Percentiles rank a stretch among this genome's conserved stretches.
These are phyloP conservation scores for Pimephales promelas DNA, from an alignment of 2,113 vertebrate species.

Conservation along the genomic window DNA sequence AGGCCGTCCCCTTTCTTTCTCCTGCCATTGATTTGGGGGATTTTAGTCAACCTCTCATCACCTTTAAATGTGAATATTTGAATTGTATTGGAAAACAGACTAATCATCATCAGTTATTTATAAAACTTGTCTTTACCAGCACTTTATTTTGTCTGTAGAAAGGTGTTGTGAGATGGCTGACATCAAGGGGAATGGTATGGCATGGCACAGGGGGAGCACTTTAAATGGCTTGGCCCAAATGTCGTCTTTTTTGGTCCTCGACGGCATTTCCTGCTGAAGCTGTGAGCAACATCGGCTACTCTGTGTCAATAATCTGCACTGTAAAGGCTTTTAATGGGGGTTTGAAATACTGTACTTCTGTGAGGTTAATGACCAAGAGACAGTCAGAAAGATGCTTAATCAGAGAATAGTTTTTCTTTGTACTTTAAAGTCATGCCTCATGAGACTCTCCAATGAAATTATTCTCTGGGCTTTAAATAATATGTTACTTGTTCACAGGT, in stretches of 20 bases:
- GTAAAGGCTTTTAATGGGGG: conserved; percentile 34
- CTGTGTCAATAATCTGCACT: conserved; percentile 42
- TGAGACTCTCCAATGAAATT: conserved; percentile 73
- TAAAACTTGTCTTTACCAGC: conserved; percentile 75
- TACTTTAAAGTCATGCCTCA: conserved; percentile 74
- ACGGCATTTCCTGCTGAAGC: conserved; percentile 33
- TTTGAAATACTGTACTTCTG: conserved; percentile 39
- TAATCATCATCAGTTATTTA: conserved; percentile 67
- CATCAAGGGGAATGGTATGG: conserved; percentile 54
- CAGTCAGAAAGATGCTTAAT: conserved; percentile 51
- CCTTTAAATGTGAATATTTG: conserved; percentile 72
- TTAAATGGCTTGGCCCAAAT: conserved; percentile 29
- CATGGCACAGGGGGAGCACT: conserved; percentile 37
- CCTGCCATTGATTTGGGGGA: conserved; percentile 52
- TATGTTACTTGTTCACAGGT: conserved; percentile 75
- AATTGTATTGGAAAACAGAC: conserved; percentile 65
- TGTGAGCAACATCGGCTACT: conserved; percentile 37
- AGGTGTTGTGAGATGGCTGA: conserved; percentile 57
- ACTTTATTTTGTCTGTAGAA: conserved; percentile 78
- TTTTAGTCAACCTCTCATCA: conserved; percentile 44
- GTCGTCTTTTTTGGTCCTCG: conserved; percentile 11
- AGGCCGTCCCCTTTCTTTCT: conserved; percentile 31
- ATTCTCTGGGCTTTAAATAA: conserved; percentile 78
- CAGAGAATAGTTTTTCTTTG: conserved; percentile 60
- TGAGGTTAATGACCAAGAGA: conserved; percentile 41